Base-by-base conservation (phyloP, 2,888 invertebrate species). In the Leptopilina syphax region DNA sequence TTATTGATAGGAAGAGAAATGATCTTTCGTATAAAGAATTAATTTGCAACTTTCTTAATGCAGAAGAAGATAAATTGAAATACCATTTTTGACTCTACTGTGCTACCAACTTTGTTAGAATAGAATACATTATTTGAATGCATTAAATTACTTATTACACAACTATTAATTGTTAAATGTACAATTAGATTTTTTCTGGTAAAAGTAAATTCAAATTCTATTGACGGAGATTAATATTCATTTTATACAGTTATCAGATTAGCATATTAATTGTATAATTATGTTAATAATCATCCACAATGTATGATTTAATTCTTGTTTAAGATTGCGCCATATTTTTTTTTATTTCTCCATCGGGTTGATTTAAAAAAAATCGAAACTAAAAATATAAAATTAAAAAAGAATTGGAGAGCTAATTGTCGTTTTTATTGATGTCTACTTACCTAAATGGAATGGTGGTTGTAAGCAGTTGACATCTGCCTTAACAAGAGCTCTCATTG, bases 361-460 rank as follows among this genome's bases (percentile, higher is more conserved):
- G 34, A 34, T 34, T 34, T 3, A 34, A 34, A 34, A 34, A 8
- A 44, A 8, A 44, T 44, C 12, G 12, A 24, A 60, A 60, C n/a
- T 60, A 24, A 63, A 18, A 24, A 8, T 44, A 63, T 3, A 63
- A 6, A 9, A 34, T 34, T 34, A 18, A 7, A n/a, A 18, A 18
- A 68, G 47, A 68, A 47, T 10, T 13, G 18, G 10, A 47, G 27
- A 13, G 24, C 10, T 13, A 47, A 24, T 27, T 47, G 7, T 60
- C 18, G 18, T 50, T 27, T 2, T 68, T 13, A n/a, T 68, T 13
- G 27, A 54, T 24, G 1, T 24, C 57, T 76, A 76, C 65, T 50
- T 86, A 92, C 92, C 92, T 83, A 92, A 85, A 78, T 90, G 91
- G 80, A 91, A 84, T 41, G 92, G 92, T 24, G 92, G 90, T 76